Conservation (phyloP, 2,113 vertebrate genomes). For the Petroica traversi region DNA sequence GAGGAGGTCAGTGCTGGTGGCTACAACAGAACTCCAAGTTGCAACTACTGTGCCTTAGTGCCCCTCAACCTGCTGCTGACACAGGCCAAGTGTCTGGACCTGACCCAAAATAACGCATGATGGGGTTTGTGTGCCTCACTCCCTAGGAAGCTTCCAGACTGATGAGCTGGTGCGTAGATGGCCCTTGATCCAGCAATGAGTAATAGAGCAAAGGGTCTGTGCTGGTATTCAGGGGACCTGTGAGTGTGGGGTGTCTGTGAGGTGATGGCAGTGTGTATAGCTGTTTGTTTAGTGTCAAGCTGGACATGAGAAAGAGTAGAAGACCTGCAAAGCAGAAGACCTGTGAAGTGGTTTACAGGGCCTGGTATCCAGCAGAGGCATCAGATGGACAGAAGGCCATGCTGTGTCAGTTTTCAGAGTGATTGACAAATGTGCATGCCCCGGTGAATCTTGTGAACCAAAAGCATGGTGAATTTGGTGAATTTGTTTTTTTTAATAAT, state of each 20-base stretch:
- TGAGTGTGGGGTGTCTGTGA: background rate
- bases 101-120: background rate
- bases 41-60: background rate
- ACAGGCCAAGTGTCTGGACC: background rate
- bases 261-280: accelerated
- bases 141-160: background rate
- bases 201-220: background rate
- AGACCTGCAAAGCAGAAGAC: background rate
- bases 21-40: background rate
- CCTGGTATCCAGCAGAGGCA: background rate
- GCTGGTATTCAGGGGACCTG: accelerated
- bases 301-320: background rate
- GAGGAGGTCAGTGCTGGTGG: background rate
- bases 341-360: background rate
- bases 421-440: accelerated
- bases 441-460: background rate
- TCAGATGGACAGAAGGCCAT: background rate
- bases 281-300: background rate
- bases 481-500: background rate
- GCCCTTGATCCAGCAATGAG: background rate
- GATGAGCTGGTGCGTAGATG: background rate
- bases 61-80: background rate
- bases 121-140: background rate
- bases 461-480: background rate
- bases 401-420: background rate